Conservation (phyloP, 2,888 invertebrate genomes). For the Myopa tessellatipennis region DNA sequence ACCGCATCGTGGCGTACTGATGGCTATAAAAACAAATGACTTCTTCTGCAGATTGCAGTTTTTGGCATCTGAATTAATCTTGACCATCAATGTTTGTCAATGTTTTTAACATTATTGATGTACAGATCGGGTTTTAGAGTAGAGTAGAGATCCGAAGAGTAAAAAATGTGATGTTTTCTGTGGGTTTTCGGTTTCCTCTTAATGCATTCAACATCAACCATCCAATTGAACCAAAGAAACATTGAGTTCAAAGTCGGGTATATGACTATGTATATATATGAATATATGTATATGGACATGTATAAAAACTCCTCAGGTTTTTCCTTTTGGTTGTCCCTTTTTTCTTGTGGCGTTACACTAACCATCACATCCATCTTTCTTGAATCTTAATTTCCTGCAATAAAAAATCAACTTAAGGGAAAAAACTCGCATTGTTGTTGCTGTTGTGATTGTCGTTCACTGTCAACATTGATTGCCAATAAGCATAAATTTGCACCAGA, state of each 20-base stretch:
- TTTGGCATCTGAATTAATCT: constrained; percentile 3
- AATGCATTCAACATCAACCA: background rate
- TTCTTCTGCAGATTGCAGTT: background rate
- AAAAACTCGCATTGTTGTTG: constrained; percentile 30
- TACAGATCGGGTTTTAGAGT: background rate
- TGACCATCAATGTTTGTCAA: background rate
- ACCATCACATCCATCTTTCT: background rate
- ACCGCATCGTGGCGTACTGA: background rate
- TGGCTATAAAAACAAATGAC: background rate
- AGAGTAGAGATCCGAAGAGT: background rate
- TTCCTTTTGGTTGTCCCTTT: no score
- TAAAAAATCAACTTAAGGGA: constrained; percentile 1
- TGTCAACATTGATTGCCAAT: constrained; percentile 59
- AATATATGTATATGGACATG: background rate
- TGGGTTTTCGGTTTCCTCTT: background rate
- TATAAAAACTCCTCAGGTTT: no score
- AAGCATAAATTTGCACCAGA: constrained; percentile 66
- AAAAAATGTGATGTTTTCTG: background rate
- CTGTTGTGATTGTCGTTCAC: constrained; percentile 34
- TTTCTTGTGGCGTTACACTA: no score
- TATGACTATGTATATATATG: background rate
- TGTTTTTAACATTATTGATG: background rate
- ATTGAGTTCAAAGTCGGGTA: no score
- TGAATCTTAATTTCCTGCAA: background rate
- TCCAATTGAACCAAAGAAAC: background rate